Evolutionary conservation across 2,888 invertebrate species (phyloP).

Genomic region (Drosophila parthenogenetica): DNA sequence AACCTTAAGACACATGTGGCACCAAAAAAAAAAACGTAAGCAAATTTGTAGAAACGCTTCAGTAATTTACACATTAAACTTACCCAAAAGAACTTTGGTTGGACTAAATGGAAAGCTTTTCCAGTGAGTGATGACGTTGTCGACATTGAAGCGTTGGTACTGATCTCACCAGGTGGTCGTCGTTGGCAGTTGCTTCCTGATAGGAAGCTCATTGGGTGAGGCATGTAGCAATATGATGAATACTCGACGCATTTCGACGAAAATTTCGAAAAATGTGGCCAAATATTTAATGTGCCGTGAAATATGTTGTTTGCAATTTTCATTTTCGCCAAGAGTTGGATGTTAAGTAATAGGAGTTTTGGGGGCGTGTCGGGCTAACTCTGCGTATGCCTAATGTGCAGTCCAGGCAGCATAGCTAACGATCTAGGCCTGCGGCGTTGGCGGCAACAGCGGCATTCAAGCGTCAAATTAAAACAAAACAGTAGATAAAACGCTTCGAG

Average conservation of each 20-base stretch:
- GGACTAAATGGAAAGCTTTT: slow-evolving; percentile 1
- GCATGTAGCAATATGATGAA: slow-evolving; percentile 46
- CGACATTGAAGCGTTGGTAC: slow-evolving; percentile 36
- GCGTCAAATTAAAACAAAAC: slow-evolving; percentile 63
- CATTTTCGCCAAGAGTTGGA: slow-evolving; percentile 28
- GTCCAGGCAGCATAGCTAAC: slow-evolving; percentile 49
- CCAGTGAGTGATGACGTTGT: slow-evolving; percentile 27
- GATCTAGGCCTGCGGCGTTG: slow-evolving; percentile 42
- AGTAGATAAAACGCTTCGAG: no score
- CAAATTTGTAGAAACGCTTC: slow-evolving; percentile 45
- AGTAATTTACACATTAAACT: slow-evolving; percentile 33
- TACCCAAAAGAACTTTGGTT: slow-evolving; percentile 19
- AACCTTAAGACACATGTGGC: slow-evolving; percentile 28
- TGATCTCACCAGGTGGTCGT: slow-evolving; percentile 32
- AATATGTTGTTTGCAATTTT: slow-evolving; percentile 48
- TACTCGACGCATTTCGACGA: slow-evolving; percentile 16
- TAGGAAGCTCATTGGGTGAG: slow-evolving; percentile 27
- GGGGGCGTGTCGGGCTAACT: slow-evolving; percentile 11
- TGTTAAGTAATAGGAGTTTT: slow-evolving; percentile 48
- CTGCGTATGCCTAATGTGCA: slow-evolving; percentile 58
- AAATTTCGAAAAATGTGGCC: slow-evolving; percentile 45
- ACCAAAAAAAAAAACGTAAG: slow-evolving; percentile 13
- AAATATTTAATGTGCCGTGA: slow-evolving; percentile 64
- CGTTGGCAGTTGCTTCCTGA: slow-evolving; percentile 42
- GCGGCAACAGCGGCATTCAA: slow-evolving; percentile 47